phyloP scores from a whole-genome alignment of 2,797 vertebrate species.

The Pteronotus mesoamericanus region DNA sequence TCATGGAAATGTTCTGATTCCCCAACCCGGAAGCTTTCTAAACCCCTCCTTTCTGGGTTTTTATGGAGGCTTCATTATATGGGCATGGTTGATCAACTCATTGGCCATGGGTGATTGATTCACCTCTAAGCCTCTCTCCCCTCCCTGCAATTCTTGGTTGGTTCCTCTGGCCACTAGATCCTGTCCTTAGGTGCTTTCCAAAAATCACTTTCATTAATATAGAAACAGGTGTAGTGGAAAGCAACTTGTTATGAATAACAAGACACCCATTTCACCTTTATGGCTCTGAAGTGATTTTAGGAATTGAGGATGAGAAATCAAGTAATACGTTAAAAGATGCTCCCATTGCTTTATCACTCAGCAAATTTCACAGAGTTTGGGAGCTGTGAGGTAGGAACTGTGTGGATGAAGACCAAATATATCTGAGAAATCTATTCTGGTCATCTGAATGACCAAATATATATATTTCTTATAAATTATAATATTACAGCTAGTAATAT shows the following conservation, averaged over 20 bases:
- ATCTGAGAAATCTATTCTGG: not conserved
- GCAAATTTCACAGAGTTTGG: not conserved
- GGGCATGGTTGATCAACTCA: not conserved
- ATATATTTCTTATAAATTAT: not conserved
- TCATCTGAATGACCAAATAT: not conserved
- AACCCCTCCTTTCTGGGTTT: not conserved
- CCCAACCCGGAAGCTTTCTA: not conserved
- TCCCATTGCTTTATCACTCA: not conserved
- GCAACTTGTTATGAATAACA: not conserved
- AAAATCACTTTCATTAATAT: not conserved
- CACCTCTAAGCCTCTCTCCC: not conserved
- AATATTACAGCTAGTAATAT: not conserved
- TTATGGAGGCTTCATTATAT: not conserved
- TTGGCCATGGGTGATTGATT: not conserved
- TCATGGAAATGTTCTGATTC: not conserved
- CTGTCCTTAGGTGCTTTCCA: not conserved
- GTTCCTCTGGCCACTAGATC: not conserved
- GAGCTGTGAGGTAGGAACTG: not conserved
- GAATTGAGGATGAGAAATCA: not conserved
- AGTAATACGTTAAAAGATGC: not conserved
- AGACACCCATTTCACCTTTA: not conserved
- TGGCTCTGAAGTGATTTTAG: not conserved
- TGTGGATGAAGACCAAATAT: not conserved
- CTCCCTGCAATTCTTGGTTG: not conserved
- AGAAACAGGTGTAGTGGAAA: not conserved